These are phyloP conservation scores for Heteromormyrus szaboi DNA, from an alignment of 2,797 vertebrate genomes.

Conservation along the genomic window DNA sequence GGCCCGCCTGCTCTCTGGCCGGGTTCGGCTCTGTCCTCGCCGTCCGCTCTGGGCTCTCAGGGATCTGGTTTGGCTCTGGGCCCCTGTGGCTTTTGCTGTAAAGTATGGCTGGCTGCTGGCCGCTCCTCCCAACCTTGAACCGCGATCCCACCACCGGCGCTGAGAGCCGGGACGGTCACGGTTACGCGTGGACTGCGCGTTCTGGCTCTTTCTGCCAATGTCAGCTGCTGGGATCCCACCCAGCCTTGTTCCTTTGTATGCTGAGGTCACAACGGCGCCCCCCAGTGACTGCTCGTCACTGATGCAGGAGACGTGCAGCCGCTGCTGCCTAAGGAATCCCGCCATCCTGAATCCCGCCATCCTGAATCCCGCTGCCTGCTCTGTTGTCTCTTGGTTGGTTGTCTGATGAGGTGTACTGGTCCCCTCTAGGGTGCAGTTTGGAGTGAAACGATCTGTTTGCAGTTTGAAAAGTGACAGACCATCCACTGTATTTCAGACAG, in stretches of 20 bases:
- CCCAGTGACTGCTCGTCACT: slow-evolving; percentile 42
- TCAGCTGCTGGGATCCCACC: not conserved
- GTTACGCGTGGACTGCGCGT: not conserved
- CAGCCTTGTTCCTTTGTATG: slow-evolving; percentile 18
- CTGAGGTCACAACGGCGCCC: slow-evolving; percentile 44
- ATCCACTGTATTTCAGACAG: slow-evolving; percentile 61
- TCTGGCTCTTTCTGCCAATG: not conserved
- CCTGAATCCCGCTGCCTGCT: not conserved
- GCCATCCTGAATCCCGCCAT: not conserved
- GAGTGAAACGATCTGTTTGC: slow-evolving; percentile 68
- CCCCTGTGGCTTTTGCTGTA: not conserved
- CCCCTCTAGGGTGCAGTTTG: slow-evolving; percentile 57
- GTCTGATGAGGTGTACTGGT: slow-evolving; percentile 33
- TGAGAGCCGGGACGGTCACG: not conserved
- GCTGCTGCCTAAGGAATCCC: not conserved
- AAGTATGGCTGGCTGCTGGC: not conserved
- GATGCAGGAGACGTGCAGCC: not conserved
- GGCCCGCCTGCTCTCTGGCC: not conserved
- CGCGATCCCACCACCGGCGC: not conserved
- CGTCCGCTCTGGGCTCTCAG: not conserved
- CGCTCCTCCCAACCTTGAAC: not conserved
- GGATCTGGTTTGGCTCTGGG: not conserved
- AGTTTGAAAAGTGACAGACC: slow-evolving; percentile 60
- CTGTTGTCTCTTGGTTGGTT: not conserved
- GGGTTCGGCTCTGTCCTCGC: not conserved